Percentiles rank a stretch among this genome's conserved stretches.
Conservation (phyloP, 92 coral and sea anemone genomes). For the Zoanthus gigantus region DNA sequence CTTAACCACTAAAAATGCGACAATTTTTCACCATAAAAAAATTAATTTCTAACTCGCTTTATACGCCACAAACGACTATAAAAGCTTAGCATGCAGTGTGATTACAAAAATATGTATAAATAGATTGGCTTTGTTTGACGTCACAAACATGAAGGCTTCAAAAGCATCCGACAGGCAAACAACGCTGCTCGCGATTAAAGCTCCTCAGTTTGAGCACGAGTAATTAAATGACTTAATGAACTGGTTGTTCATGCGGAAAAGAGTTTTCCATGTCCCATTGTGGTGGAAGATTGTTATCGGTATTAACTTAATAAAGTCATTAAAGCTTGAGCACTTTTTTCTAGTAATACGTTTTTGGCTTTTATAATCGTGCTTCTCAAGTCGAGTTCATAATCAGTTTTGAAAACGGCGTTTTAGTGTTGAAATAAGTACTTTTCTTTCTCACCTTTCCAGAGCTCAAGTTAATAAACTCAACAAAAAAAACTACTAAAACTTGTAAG, state of each 20-base stretch:
- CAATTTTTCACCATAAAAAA: not conserved
- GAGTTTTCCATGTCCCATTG: constrained; percentile 1
- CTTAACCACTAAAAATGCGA: not conserved
- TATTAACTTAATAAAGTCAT: constrained; percentile 29
- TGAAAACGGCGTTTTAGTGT: not conserved
- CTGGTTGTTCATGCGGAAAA: constrained; percentile 48
- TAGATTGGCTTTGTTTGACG: constrained; percentile 48
- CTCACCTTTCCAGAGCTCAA: too few species aligned
- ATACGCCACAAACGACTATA: constrained; percentile 35
- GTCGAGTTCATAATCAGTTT: not conserved
- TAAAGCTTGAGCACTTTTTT: constrained; percentile 1
- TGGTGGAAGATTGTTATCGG: constrained; percentile 18
- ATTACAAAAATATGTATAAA: constrained; percentile 41
- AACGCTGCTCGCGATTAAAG: constrained; percentile 44
- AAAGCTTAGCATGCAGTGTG: constrained; percentile 41
- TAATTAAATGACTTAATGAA: constrained; percentile 48
- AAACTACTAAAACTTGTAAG: too few species aligned
- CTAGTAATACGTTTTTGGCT: not conserved
- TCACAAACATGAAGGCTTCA: constrained; percentile 48
- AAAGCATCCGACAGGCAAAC: constrained; percentile 45
- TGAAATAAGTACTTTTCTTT: not conserved
- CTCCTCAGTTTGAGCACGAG: constrained; percentile 25
- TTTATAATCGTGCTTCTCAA: not conserved
- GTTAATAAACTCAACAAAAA: too few species aligned
- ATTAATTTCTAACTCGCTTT: constrained; percentile 24